These are phyloP conservation scores for Sminthurides aquaticus DNA, from an alignment of 2,888 invertebrate genomes.

Conservation along the genomic window DNA sequence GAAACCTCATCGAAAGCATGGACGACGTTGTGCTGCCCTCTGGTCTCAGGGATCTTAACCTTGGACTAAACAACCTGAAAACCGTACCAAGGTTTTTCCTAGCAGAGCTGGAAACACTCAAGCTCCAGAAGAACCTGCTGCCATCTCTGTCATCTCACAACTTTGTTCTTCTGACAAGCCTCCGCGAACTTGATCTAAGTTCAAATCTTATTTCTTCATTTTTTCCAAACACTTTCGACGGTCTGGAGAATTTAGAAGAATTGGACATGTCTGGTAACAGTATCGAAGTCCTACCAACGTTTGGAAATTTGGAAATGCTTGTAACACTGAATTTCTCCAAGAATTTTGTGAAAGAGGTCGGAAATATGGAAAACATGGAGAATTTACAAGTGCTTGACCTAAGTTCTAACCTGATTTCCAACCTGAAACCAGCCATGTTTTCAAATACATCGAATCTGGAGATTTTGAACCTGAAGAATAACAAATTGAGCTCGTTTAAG, in stretches of 20 bases:
- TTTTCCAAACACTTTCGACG: slow-evolving; percentile 53
- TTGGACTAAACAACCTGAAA: slow-evolving; percentile 45
- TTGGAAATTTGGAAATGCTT: slow-evolving; percentile 47
- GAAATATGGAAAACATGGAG: slow-evolving; percentile 47
- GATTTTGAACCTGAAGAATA: slow-evolving; percentile 44
- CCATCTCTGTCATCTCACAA: slow-evolving; percentile 55
- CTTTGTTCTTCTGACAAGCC: slow-evolving; percentile 44
- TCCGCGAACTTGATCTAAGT: slow-evolving; percentile 67
- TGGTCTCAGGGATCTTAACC: slow-evolving; percentile 43
- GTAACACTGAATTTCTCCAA: slow-evolving; percentile 44
- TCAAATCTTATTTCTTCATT: slow-evolving; percentile 39
- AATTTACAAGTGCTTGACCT: slow-evolving; percentile 44
- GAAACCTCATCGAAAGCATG: slow-evolving; percentile 68
- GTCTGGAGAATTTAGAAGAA: slow-evolving; percentile 59
- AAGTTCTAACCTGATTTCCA: slow-evolving; percentile 26
- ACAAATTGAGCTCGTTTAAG: slow-evolving; percentile 37
- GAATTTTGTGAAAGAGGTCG: slow-evolving; percentile 43
- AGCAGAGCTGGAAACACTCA: slow-evolving; percentile 63
- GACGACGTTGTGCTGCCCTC: slow-evolving; percentile 45
- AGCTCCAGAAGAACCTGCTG: slow-evolving; percentile 67
- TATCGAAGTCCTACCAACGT: slow-evolving; percentile 59
- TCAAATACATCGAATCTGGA: slow-evolving; percentile 41
- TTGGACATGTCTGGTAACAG: slow-evolving; percentile 69
- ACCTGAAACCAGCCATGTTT: slow-evolving; percentile 39
- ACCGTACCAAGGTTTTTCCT: slow-evolving; percentile 52